These are phyloP conservation scores for Dendropsophus ebraccatus DNA, from an alignment of 2,113 vertebrate species.

Conservation along the genomic window DNA sequence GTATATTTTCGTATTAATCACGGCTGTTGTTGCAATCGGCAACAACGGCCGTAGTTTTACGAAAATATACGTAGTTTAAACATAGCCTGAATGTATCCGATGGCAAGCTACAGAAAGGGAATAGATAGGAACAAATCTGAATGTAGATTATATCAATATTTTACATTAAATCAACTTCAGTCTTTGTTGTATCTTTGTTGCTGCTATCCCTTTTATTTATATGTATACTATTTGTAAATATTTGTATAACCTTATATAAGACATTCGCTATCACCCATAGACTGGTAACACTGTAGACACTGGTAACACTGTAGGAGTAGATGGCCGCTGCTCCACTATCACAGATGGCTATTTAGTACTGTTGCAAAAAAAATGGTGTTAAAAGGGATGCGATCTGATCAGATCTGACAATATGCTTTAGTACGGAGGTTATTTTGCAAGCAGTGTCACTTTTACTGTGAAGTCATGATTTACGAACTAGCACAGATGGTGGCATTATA, in stretches of 20 bases:
- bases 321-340: not conserved
- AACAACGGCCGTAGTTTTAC: too few relatives aligned
- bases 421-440: conserved; percentile 12
- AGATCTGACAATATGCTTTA: conserved; percentile 31
- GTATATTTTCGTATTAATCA: too few relatives aligned
- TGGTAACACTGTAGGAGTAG: conserved; percentile 5
- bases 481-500: conserved; percentile 36
- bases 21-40: too few relatives aligned
- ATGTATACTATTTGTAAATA: not conserved
- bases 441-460: not conserved
- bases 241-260: not conserved
- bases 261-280: not conserved
- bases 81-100: too few relatives aligned
- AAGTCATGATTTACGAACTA: conserved; percentile 42
- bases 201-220: too few relatives aligned
- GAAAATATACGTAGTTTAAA: too few relatives aligned
- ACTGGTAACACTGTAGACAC: not conserved
- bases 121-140: too few relatives aligned
- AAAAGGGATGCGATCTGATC: conserved; percentile 13
- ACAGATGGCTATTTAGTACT: conserved; percentile 46
- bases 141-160: too few relatives aligned
- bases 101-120: too few relatives aligned
- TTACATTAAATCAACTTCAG: too few relatives aligned
- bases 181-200: too few relatives aligned
- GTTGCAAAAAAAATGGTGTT: not conserved